A percentile compares a stretch with the other conserved stretches of the same genome.
Evolutionary conservation across 2,888 invertebrate species (phyloP).

Genomic region (Ecliptopera silaceata): DNA sequence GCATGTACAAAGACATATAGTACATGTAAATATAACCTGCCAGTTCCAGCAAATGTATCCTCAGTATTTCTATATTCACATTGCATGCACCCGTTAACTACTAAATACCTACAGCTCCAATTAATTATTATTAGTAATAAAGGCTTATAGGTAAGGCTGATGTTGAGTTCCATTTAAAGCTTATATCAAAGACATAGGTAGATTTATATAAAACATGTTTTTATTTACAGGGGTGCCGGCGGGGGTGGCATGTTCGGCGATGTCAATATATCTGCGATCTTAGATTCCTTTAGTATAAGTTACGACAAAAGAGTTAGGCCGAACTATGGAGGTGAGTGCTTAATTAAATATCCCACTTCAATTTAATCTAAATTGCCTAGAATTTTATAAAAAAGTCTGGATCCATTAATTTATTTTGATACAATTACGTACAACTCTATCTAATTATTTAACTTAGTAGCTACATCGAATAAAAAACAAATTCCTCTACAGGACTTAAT

Average conservation of each 20-base stretch:
- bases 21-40: too few species aligned
- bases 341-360: not conserved
- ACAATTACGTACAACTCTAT: not conserved
- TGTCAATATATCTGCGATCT: constrained; percentile 97
- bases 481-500: too few species aligned
- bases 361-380: too few species aligned
- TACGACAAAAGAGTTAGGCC: constrained; percentile 99
- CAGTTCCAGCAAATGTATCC: too few species aligned
- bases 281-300: constrained; percentile 97
- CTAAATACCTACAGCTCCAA: too few species aligned
- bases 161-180: too few species aligned
- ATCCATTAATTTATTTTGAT: not conserved
- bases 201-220: not conserved
- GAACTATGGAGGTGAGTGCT: constrained; percentile 95
- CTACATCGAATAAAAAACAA: not conserved
- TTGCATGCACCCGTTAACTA: too few species aligned
- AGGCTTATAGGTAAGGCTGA: too few species aligned
- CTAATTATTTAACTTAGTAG: not conserved
- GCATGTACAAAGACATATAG: too few species aligned
- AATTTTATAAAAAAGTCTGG: not conserved
- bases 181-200: not conserved
- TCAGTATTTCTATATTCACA: too few species aligned
- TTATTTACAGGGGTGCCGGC: constrained; percentile 84
- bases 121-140: too few species aligned
- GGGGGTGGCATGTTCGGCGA: constrained; percentile 94